Percentiles rank a stretch among this genome's conserved stretches.
Evolutionary conservation across 2,113 vertebrate genomes (phyloP).

Genomic region (Serilophus lunatus): DNA sequence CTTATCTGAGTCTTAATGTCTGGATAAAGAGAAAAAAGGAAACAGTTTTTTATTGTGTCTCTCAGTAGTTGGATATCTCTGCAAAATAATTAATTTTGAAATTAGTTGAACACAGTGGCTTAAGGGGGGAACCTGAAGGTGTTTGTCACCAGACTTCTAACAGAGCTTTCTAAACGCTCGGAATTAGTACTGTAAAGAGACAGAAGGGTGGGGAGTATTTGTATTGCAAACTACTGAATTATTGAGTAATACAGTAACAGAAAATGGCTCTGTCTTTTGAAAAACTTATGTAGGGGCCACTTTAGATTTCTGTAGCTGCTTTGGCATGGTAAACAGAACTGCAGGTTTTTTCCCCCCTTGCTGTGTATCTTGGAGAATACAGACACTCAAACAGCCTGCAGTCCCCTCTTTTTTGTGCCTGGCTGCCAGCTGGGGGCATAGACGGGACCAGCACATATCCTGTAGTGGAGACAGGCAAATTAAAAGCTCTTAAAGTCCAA

Average conservation of each 20-base stretch:
- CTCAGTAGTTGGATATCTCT: neutral
- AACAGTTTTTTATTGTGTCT: neutral
- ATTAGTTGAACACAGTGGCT: neutral
- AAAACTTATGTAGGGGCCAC: neutral
- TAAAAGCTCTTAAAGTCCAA: neutral
- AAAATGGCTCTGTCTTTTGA: neutral
- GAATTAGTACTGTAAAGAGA: neutral
- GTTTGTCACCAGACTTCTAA: neutral
- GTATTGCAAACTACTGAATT: neutral
- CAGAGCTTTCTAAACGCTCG: neutral
- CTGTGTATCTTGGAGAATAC: neutral
- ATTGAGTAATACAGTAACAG: neutral
- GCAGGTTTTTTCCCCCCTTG: accelerated
- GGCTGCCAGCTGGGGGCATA: neutral
- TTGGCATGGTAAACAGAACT: neutral
- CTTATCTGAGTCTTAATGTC: neutral
- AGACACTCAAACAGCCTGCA: neutral
- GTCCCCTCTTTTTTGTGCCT: neutral
- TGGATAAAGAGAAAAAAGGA: neutral
- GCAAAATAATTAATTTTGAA: neutral
- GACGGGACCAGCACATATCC: neutral
- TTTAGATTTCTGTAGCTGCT: neutral
- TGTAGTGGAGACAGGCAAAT: neutral
- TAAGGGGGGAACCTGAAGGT: neutral
- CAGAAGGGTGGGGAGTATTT: neutral